Base-by-base conservation (phyloP, 2,113 vertebrate species). In the Solenodon paradoxus region DNA sequence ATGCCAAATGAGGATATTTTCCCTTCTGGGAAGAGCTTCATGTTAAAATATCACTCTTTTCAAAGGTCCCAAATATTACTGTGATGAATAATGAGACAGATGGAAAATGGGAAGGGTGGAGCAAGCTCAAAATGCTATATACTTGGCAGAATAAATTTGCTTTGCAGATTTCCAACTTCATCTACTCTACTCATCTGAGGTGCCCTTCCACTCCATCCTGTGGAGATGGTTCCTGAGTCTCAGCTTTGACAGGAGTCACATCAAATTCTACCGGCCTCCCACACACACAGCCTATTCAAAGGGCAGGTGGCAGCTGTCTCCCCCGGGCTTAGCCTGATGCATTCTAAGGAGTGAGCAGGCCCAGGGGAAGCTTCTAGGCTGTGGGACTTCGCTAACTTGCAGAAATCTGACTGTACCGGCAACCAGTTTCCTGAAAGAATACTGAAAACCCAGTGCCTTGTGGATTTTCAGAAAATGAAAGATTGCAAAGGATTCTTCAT, bases 41-140 rank as follows among this genome's bases (percentile, higher is more conserved):
- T 89, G 94, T 96, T 97, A 97, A 98, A 97, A 97, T 97, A 97
- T 78, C 97, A 94, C 94, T 94, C 81, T 96, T 97, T 95, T 94
- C 95, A 96, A 95, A 96, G 74, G 95, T 85, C 96, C 94, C 96
- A 95, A 89, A 96, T 96, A 98, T 95, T 95, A 95, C 96, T 86
- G 88, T 26, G 94, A 82, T 97, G 95, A 98, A 97, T 96, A 96
- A 95, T 88, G 94, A 97, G 95, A 75, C 97, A 97, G 97, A 97
- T 97, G 97, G 97, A 95, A 96, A 97, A 96, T 88, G 80, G 84
- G 85, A 96, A 96, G 97, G 94, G 95, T 9, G 78, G 94, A 93
- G 97, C 92, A 95, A 92, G 88, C 97, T 97, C 96, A 97, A 87
- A 97, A 97, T 92, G 97, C 94, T 92, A 86, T 90, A 13, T 80